Percentiles rank a stretch among this genome's conserved stretches.
Conservation (phyloP, 92 coral and sea anemone species). For the Umimayanthus chanpuru region DNA sequence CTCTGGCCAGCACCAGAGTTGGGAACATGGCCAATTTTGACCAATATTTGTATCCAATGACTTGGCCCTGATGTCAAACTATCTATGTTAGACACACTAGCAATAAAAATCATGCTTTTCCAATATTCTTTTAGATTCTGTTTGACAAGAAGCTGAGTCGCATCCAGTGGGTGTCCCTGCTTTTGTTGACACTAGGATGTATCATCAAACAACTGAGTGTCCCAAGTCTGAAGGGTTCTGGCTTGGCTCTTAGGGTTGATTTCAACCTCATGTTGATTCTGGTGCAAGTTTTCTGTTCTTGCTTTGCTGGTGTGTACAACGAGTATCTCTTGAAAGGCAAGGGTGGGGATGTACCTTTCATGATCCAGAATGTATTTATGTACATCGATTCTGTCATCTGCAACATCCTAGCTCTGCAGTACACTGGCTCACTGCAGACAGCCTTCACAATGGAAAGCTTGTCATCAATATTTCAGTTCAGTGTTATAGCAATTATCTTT, state of each 20-base stretch:
- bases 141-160: constrained; percentile 83
- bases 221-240: constrained; percentile 57
- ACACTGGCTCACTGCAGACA: constrained; percentile 69
- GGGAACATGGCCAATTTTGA: too few relatives aligned
- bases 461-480: constrained; percentile 63
- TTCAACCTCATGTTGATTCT: constrained; percentile 82
- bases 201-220: constrained; percentile 82
- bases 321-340: constrained; percentile 95
- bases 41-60: not conserved
- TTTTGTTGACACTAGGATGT: constrained; percentile 87
- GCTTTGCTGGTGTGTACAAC: constrained; percentile 98
- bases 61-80: too few relatives aligned
- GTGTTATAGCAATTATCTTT: constrained; percentile 80
- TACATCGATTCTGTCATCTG: constrained; percentile 87
- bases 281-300: constrained; percentile 95
- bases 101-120: not conserved
- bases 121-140: constrained; percentile 62
- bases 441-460: constrained; percentile 86
- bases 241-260: constrained; percentile 71
- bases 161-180: constrained; percentile 89
- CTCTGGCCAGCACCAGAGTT: too few relatives aligned
- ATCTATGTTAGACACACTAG: not conserved
- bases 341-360: constrained; percentile 88
- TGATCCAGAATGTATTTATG: constrained; percentile 95
- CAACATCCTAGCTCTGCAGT: constrained; percentile 71